Percentiles rank a stretch among this genome's conserved stretches.
Evolutionary conservation across 2,113 vertebrate genomes (phyloP).

Genomic region (Myotis yumanensis): DNA sequence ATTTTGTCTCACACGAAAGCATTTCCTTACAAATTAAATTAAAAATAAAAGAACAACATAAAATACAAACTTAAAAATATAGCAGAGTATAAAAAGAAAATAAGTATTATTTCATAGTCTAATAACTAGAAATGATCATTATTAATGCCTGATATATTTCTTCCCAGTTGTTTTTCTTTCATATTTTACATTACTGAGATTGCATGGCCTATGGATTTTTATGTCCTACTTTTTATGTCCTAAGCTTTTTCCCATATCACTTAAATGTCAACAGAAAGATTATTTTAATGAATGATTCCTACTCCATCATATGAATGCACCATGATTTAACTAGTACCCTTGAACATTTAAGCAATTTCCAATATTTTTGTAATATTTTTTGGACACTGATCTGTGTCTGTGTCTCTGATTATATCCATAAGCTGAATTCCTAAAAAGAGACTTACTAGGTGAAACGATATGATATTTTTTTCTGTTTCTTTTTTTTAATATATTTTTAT

Average conservation of each 20-base stretch:
- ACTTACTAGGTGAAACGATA: not conserved
- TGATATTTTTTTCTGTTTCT: not conserved
- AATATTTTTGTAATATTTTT: not conserved
- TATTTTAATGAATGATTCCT: not conserved
- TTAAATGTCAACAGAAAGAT: constrained; percentile 23
- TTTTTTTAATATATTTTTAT: not conserved
- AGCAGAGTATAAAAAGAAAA: not conserved
- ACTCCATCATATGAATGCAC: not conserved
- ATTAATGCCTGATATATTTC: not conserved
- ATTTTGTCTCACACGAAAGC: not conserved
- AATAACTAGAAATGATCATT: not conserved
- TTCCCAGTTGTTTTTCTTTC: not conserved
- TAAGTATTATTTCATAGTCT: not conserved
- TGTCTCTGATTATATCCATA: constrained; percentile 14
- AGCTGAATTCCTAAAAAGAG: constrained; percentile 35
- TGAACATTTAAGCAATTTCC: constrained; percentile 2
- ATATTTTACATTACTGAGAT: not conserved
- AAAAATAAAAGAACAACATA: not conserved
- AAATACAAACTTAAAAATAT: constrained; percentile 34
- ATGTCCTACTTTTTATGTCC: not conserved
- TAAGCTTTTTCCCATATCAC: not conserved
- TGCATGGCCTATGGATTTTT: not conserved
- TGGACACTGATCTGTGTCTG: not conserved
- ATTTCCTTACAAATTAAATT: not conserved
- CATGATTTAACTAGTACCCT: not conserved